A percentile compares a stretch with the other conserved stretches of the same genome.
These are phyloP conservation scores for Gymnobelideus leadbeateri DNA, from an alignment of 2,113 vertebrate species.

Conservation along the genomic window DNA sequence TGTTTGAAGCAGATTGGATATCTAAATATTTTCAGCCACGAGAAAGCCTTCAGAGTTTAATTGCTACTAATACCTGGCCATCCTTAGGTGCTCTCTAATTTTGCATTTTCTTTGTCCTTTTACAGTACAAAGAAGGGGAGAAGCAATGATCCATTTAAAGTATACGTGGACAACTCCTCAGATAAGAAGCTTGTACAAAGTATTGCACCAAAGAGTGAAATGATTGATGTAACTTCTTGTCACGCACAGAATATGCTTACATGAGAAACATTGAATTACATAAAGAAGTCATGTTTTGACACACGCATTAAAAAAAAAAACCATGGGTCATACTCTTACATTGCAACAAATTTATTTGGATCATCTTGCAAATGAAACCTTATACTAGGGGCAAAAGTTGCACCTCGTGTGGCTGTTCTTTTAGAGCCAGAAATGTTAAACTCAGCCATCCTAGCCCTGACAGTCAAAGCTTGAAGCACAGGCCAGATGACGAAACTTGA, in stretches of 20 bases:
- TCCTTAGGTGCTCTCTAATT: conserved; percentile 53
- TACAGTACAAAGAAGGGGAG: conserved; percentile 88
- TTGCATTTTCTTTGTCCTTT: conserved; percentile 52
- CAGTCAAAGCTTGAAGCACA: conserved; percentile 60
- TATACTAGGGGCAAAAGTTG: conserved; percentile 81
- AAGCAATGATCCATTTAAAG: conserved; percentile 81
- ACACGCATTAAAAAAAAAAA: background rate
- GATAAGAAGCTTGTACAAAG: conserved; percentile 42
- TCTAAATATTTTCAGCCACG: background rate
- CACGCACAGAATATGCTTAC: conserved; percentile 81
- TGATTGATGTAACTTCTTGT: conserved; percentile 57
- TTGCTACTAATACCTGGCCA: background rate
- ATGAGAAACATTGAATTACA: conserved; percentile 78
- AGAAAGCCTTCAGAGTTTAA: background rate
- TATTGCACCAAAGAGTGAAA: conserved; percentile 40
- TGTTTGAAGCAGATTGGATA: background rate
- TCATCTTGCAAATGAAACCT: conserved; percentile 84
- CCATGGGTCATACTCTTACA: conserved; percentile 78
- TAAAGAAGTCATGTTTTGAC: background rate
- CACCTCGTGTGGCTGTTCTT: conserved; percentile 88
- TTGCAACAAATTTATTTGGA: conserved; percentile 69
- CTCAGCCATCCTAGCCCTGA: conserved; percentile 70
- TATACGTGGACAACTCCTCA: conserved; percentile 56
- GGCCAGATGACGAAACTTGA: conserved; percentile 86
- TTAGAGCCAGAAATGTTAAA: conserved; percentile 84